Base-by-base conservation (phyloP, 2,888 invertebrate species). In the Lagria hirta region DNA sequence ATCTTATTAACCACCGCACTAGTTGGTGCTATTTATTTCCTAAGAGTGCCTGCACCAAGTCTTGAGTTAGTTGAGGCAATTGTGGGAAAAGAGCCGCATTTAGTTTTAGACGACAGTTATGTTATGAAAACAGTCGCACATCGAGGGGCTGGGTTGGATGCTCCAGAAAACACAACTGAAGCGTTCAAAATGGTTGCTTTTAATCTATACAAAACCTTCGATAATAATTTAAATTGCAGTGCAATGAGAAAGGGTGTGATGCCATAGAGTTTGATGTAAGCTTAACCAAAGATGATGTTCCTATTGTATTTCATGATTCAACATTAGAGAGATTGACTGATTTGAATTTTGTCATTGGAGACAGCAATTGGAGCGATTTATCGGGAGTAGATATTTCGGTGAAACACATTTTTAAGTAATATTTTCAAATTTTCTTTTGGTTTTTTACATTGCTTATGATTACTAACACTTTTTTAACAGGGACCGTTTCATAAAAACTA, bases 201-300 rank as follows among this genome's bases (percentile, higher is more conserved):
- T 6, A 10, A 15, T 33, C 8, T 10, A 3, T 40, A n/a, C n/a
- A n/a, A 33, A 24, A 11, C 13, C 10, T 36, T 38, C 6, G 34
- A 27, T 10, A 14, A 26, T 3, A 5, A 35, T 11, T 26, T 21
- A 36, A 43, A 11, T 73, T 73, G 29, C 69, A 88, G 86, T 86
- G 87, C 49, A 79, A 80, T 41, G 77, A 79, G 34, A 78, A 79
- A 51, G 86, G 88, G 1, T 88, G 86, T 57, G 78, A 77, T 58
- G 83, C 82, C 13, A 76, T 92, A 1, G 90, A 92, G 69, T 76
- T 91, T 57, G 91, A 92, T 65, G 76, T 92, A 4, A 71, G 79
- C 8, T 72, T 88, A 15, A 86, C 87, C 0, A 78, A 76, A 49
- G 91, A 92, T 65, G 82, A 82, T 15, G 77, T 86, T 40, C 80